These are phyloP conservation scores for Fringilla coelebs DNA, from an alignment of 2,797 vertebrate species.

Conservation along the genomic window DNA sequence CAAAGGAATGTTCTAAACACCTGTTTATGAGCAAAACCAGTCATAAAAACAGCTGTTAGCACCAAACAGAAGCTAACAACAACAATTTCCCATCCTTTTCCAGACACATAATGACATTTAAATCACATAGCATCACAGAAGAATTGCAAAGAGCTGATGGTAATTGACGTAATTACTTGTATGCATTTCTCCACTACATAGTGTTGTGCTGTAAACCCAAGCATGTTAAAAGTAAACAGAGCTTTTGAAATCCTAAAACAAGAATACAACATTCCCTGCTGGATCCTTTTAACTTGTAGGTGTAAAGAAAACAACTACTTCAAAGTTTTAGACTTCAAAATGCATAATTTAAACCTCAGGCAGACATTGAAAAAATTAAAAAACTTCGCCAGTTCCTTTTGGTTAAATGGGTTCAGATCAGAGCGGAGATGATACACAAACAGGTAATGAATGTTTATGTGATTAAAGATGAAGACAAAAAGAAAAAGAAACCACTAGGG, in stretches of 20 bases:
- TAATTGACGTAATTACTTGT: conserved; percentile 73
- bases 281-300: conserved; percentile 48
- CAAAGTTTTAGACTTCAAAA: conserved; percentile 54
- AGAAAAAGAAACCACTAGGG: neutral
- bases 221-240: conserved; percentile 72
- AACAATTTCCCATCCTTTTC: conserved; percentile 69
- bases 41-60: conserved; percentile 76
- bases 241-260: conserved; percentile 62
- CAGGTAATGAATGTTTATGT: neutral
- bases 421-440: neutral
- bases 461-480: neutral
- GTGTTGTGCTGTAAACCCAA: conserved; percentile 55
- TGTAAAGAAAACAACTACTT: conserved; percentile 43
- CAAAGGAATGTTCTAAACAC: conserved; percentile 75
- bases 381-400: neutral
- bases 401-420: neutral
- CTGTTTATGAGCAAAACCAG: conserved; percentile 83
- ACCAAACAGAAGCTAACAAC: conserved; percentile 67
- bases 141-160: conserved; percentile 67
- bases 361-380: conserved; percentile 46
- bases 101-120: conserved; percentile 71
- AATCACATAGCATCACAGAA: conserved; percentile 68
- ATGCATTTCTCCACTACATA: conserved; percentile 77
- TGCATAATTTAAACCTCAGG: conserved; percentile 33
- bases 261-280: conserved; percentile 31